Evolutionary conservation across 2,888 invertebrate species (phyloP), one percentile per base, ranked within the genome.

Genomic region (Clepsis dumicolana): DNA sequence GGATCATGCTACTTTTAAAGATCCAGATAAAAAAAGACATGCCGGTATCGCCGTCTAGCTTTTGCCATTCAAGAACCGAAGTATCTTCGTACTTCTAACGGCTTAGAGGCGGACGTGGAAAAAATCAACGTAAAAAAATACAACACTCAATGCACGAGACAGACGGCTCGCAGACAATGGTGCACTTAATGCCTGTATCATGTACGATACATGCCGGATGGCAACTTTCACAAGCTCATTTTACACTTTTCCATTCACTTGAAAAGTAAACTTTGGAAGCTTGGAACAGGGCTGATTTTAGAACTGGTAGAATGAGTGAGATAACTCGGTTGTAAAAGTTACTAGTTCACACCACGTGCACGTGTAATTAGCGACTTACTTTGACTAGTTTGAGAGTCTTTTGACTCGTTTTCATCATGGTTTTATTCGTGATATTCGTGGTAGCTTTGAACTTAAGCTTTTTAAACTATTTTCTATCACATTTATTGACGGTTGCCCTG

Each of bases 111-210:
- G 44, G 61, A 63, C 52, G 64, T 50, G 63, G 57, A 66, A 69
- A 71, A 70, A 71, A 70, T 64, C 65, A 71, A 60, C 65, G 70
- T 70, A 70, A 74, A 74, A 74, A 72, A 72, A 73, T 71, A 70
- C 50, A 56, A 56, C 70, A 70, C 74, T 74, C 69, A 70, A 74
- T 70, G 71, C 70, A 44, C 63, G 65, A 71, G 73, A 72, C 74
- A 74, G 74, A 74, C 74, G 70, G 65, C 64, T 69, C 73, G 72
- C 66, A 72, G 71, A 73, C 73, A 74, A 72, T 73, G 56, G 65
- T 25, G 65, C 64, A 35, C 68, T 70, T 70, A 73, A 71, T 69
- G 66, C 71, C 70, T 70, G 72, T 70, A 71, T 70, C 71, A 72
- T 69, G 59, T 56, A 68, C 63, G 67, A 62, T 62, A 57, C 56